phyloP scores from a whole-genome alignment of 1,140 invertebrate species.

The Drosophila baimaii region DNA sequence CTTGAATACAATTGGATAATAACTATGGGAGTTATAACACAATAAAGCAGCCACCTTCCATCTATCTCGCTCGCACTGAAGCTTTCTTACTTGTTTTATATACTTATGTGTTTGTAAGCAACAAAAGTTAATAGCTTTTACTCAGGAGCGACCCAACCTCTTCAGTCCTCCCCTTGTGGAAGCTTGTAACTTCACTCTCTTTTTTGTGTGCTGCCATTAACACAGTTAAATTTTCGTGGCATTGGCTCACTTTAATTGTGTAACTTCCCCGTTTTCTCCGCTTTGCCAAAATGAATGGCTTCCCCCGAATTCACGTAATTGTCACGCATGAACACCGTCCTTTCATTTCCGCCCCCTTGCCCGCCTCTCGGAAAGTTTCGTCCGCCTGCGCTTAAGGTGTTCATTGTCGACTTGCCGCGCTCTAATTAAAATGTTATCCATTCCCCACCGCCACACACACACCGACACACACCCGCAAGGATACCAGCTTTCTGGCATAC shows the following conservation, averaged over 20 bases:
- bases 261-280: not conserved
- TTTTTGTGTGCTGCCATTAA: slow-evolving; percentile 6
- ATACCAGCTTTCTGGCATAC: slow-evolving; percentile 5
- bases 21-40: not conserved
- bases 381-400: slow-evolving; percentile 31
- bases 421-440: slow-evolving; percentile 76
- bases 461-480: not conserved
- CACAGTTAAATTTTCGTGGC: slow-evolving; percentile 8
- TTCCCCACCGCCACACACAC: slow-evolving; percentile 27
- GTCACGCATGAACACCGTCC: slow-evolving; percentile 30
- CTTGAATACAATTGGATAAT: not conserved
- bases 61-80: not conserved
- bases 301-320: slow-evolving; percentile 32
- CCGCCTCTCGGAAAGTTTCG: slow-evolving; percentile 13
- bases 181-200: slow-evolving; percentile 1
- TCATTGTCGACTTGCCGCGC: slow-evolving; percentile 49
- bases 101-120: not conserved
- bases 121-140: slow-evolving; percentile 9
- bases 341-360: not conserved
- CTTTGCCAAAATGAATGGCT: slow-evolving; percentile 9
- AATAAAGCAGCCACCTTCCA: not conserved
- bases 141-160: not conserved
- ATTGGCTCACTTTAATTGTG: slow-evolving; percentile 23
- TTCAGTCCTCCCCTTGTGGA: not conserved
- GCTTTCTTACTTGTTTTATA: too few relatives aligned